Percentiles rank a stretch among this genome's conserved stretches.
Evolutionary conservation across 2,797 vertebrate species (phyloP).

Genomic region (Pipistrellus pygmaeus): DNA sequence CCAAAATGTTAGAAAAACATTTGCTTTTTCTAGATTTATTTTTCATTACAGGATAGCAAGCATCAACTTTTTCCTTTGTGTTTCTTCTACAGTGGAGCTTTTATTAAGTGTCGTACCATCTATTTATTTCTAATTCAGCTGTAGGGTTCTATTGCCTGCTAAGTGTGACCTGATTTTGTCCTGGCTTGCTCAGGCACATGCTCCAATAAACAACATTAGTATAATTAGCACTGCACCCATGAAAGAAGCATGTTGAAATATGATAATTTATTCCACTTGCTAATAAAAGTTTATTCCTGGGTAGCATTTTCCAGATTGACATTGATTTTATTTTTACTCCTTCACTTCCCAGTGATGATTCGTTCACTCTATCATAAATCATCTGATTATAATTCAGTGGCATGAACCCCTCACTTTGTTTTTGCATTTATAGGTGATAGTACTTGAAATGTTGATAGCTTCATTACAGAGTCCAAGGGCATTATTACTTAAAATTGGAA

Average conservation of each 20-base stretch:
- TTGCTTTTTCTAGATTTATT: slow-evolving; percentile 29
- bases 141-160: slow-evolving; percentile 58
- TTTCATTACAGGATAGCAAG: slow-evolving; percentile 47
- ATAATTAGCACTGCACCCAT: slow-evolving; percentile 70
- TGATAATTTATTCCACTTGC: slow-evolving; percentile 69
- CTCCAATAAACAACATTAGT: slow-evolving; percentile 58
- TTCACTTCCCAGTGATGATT: slow-evolving; percentile 42
- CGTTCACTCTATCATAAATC: slow-evolving; percentile 71
- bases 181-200: slow-evolving; percentile 66
- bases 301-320: slow-evolving; percentile 72
- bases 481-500: slow-evolving; percentile 64
- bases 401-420: slow-evolving; percentile 47
- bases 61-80: neutral
- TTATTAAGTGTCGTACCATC: slow-evolving; percentile 13
- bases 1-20: slow-evolving; percentile 48
- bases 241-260: slow-evolving; percentile 72
- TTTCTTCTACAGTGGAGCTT: slow-evolving; percentile 46
- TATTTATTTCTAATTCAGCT: slow-evolving; percentile 68
- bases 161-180: slow-evolving; percentile 54
- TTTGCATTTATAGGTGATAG: slow-evolving; percentile 65
- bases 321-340: slow-evolving; percentile 76
- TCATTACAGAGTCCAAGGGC: slow-evolving; percentile 43
- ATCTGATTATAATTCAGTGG: slow-evolving; percentile 76
- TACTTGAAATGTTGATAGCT: slow-evolving; percentile 55
- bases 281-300: slow-evolving; percentile 47